Evolutionary conservation across 2,888 invertebrate species (phyloP), one percentile per base, ranked within the genome.

Genomic region (Gonocerus acuteangulatus): DNA sequence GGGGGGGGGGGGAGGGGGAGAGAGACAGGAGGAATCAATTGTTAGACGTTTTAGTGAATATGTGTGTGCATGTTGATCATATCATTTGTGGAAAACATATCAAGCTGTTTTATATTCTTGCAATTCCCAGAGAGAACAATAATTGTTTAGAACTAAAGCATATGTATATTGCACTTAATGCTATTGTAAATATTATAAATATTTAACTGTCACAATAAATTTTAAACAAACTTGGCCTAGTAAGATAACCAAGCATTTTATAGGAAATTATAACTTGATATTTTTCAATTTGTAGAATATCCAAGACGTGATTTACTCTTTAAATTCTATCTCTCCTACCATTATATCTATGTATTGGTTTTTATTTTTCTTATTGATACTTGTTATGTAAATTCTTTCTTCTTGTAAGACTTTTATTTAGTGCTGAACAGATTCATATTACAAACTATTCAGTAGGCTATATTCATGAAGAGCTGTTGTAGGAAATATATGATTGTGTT

Each of bases 91-190:
- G 34, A 42, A 54, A 34, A 54, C 54, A 54, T 54, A 54, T 54
- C 54, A 54, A 42, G 54, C 54, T 54, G n/a, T n/a, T 54, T 54
- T 54, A 42, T 54, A 54, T 54, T 39, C 39, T 54, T 22, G 39
- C 54, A 21, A 42, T 54, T 21, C 39, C 54, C 54, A 36, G 39
- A 54, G 2, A 54, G 34, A 22, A 54, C 36, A 42, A 54, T 39
- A 54, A 54, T 42, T 39, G 39, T 1, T 21, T 54, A 54, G 42
- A 39, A 15, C 36, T 54, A 21, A 42, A 19, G 13, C 7, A 47
- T 18, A 47, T 2, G 23, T 39, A 22, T 39, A 54, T 39, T 39
- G 54, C 39, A 54, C 23, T 54, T 54, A 22, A 51, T 1, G 54
- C 54, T 42, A 15, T 22, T 54, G 54, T 54, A 54, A 54, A 54